Conservation (phyloP, 2,888 invertebrate species). For the Pterostichus madidus region DNA sequence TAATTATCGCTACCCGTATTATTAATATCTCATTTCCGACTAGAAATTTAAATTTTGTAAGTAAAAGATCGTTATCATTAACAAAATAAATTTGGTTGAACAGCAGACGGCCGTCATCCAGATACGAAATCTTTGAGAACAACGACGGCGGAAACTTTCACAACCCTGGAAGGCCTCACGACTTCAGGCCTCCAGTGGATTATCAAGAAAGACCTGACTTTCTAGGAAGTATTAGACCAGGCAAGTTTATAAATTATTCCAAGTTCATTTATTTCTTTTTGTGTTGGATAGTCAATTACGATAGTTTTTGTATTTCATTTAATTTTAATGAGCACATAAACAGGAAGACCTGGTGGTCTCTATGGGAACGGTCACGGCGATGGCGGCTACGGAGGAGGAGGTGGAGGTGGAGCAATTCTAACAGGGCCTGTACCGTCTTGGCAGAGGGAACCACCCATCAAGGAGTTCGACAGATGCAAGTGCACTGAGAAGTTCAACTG, state of each 20-base stretch:
- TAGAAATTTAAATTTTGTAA: too few species aligned
- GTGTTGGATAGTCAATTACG: neutral
- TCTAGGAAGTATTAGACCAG: slow-evolving; percentile 65
- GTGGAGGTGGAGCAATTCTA: slow-evolving; percentile 70
- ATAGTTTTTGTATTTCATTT: slow-evolving; percentile 3
- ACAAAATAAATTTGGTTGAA: slow-evolving; percentile 5
- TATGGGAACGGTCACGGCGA: slow-evolving; percentile 69
- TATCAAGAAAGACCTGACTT: slow-evolving; percentile 40
- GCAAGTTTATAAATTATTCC: slow-evolving; percentile 11
- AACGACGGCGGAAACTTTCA: slow-evolving; percentile 58
- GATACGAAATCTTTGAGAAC: slow-evolving; percentile 67
- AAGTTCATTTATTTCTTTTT: neutral
- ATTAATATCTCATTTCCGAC: too few species aligned
- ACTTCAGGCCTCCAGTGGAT: slow-evolving; percentile 67
- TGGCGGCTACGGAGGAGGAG: slow-evolving; percentile 67
- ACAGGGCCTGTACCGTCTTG: slow-evolving; percentile 77
- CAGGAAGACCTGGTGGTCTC: slow-evolving; percentile 41
- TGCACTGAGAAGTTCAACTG: slow-evolving; percentile 81
- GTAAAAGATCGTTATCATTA: too few species aligned
- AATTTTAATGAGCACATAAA: neutral
- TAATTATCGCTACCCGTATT: too few species aligned
- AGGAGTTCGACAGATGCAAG: slow-evolving; percentile 76
- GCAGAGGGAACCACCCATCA: slow-evolving; percentile 70
- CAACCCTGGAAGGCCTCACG: slow-evolving; percentile 54
- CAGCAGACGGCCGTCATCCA: slow-evolving; percentile 50